phyloP scores from a whole-genome alignment of 1,140 invertebrate genomes.

The Pygmarrhopalites habei region DNA sequence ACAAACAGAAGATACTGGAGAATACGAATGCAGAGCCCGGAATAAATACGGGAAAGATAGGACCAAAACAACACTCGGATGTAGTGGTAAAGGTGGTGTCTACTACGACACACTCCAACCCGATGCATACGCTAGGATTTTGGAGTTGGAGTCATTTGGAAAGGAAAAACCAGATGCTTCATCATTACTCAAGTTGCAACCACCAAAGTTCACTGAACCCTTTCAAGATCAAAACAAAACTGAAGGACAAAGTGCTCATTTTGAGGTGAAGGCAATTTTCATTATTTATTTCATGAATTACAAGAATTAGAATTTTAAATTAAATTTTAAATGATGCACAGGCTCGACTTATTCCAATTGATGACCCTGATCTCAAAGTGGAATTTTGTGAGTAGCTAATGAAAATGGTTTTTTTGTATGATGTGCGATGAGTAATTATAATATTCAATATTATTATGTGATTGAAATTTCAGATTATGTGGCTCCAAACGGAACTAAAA shows the following conservation, averaged over 20 bases:
- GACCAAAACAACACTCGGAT: conserved; percentile 72
- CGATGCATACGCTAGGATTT: conserved; percentile 80
- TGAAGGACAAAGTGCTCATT: conserved; percentile 89
- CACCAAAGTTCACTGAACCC: conserved; percentile 84
- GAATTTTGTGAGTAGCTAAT: too few relatives aligned
- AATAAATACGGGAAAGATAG: conserved; percentile 87
- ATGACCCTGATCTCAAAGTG: conserved; percentile 75
- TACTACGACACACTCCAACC: conserved; percentile 90
- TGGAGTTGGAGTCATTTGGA: conserved; percentile 71
- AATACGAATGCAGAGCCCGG: conserved; percentile 80
- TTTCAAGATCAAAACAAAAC: conserved; percentile 72
- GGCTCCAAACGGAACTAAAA: conserved; percentile 92
- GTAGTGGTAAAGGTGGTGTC: conserved; percentile 72
- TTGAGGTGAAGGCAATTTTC: too few relatives aligned
- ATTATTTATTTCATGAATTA: too few relatives aligned
- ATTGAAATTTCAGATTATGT: conserved; percentile 75
- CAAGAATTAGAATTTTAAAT: too few relatives aligned
- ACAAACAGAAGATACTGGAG: conserved; percentile 85
- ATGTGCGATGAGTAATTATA: too few relatives aligned
- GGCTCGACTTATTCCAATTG: conserved; percentile 78
- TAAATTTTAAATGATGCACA: too few relatives aligned
- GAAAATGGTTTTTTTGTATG: too few relatives aligned
- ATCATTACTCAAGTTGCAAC: conserved; percentile 60
- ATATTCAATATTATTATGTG: too few relatives aligned
- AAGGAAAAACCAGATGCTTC: conserved; percentile 53